A percentile compares a stretch with the other conserved stretches of the same genome.
Conservation (phyloP, 2,113 vertebrate genomes). For the Zootoca vivipara region DNA sequence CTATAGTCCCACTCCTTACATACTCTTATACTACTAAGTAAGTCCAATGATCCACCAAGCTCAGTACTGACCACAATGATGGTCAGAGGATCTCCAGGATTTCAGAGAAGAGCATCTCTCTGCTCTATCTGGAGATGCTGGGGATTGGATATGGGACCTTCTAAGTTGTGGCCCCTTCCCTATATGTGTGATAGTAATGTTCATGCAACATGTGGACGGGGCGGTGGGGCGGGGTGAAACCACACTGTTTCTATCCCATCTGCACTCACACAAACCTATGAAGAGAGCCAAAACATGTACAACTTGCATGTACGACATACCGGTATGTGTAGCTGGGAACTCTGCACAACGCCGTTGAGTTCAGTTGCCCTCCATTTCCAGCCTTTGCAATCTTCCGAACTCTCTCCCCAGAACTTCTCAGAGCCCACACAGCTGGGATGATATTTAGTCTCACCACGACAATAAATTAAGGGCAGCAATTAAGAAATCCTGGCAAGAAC, state of each 20-base stretch:
- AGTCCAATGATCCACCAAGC: no score
- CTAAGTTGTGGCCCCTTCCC: neutral
- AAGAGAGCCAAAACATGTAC: no score
- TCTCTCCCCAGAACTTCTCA: neutral
- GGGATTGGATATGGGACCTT: neutral
- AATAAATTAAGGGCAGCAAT: slow-evolving; percentile 32
- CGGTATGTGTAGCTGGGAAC: no score
- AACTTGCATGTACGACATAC: no score
- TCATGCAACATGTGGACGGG: no score
- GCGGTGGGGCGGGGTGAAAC: no score
- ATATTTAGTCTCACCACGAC: neutral
- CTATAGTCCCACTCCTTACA: no score
- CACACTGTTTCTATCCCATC: no score
- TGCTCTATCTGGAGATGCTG: neutral
- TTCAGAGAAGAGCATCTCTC: neutral
- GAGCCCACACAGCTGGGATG: neutral
- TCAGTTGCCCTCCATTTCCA: neutral
- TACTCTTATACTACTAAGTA: no score
- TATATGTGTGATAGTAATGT: neutral
- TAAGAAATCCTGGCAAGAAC: slow-evolving; percentile 27
- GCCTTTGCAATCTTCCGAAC: neutral
- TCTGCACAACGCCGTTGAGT: neutral
- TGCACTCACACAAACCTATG: no score
- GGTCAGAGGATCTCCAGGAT: no score
- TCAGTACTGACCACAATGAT: no score